Conservation (phyloP, 2,797 vertebrate species). For the Xiphophorus birchmanni region DNA sequence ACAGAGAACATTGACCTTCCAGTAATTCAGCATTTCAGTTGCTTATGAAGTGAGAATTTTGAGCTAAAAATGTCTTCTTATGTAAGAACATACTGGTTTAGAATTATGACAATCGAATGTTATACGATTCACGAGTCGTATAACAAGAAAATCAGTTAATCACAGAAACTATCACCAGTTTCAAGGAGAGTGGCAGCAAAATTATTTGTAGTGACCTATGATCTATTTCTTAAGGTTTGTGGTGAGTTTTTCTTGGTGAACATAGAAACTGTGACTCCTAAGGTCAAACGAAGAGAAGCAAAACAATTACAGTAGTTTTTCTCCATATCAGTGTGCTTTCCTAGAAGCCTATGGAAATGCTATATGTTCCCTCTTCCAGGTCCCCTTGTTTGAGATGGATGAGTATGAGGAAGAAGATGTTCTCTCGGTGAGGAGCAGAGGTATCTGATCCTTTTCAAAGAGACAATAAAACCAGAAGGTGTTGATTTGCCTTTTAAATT, state of each 20-base stretch:
- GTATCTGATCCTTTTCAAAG: constrained; percentile 24
- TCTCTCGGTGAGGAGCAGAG: constrained; percentile 35
- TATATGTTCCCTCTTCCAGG: constrained; percentile 31
- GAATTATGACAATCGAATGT: background rate
- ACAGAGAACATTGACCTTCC: background rate
- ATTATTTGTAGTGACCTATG: background rate
- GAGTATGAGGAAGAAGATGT: constrained; percentile 51
- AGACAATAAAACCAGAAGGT: background rate
- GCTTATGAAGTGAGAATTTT: background rate
- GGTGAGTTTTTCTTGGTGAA: background rate
- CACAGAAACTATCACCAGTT: background rate
- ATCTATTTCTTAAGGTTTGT: background rate
- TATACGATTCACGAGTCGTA: background rate
- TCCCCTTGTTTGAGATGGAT: constrained; percentile 70
- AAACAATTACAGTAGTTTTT: background rate
- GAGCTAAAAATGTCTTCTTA: background rate
- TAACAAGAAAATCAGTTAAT: background rate
- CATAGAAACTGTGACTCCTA: background rate
- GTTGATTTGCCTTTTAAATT: background rate
- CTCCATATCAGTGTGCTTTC: background rate
- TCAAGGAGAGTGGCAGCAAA: background rate
- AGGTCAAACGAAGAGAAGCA: background rate
- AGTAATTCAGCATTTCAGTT: background rate
- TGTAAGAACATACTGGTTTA: background rate
- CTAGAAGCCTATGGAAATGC: too few species aligned